Evolutionary conservation across 2,797 vertebrate genomes (phyloP), one percentile per base, ranked within the genome.

Genomic region (Enteromius fasciolatus): DNA sequence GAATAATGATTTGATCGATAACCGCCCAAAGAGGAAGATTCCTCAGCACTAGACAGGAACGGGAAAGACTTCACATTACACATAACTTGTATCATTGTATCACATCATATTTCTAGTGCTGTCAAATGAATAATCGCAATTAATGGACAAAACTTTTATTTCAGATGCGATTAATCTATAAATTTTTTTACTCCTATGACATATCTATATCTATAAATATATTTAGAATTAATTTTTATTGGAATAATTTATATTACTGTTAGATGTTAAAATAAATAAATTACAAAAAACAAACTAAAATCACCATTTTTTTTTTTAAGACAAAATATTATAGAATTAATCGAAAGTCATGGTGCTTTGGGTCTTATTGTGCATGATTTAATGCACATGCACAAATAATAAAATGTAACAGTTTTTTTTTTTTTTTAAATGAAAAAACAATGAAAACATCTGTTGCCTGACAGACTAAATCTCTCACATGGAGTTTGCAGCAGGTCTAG

Each of bases 1-100:
- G 80, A 83, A 76, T 82, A 85, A 89, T 66, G 80, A 68, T 66
- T 83, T 73, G 70, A 89, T 87, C 39, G 78, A 90, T 87, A 84
- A 17, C 36, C 52, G 17, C 28, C 79, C 41, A 48, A 76, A 85
- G 66, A 69, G 76, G 59, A 76, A 1, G 36, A 67, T 46, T 64
- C 18, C 18, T 64, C 33, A 41, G 10, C 0, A 1, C 15, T 28
- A n/a, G n/a, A n/a, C n/a, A n/a, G n/a, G n/a, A n/a, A n/a, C n/a
- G n/a, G n/a, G n/a, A n/a, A 50, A 9, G 10, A 39, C 68, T n/a
- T 50, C 1, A 59, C 36, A 36, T 36, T 36, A 36, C 36, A 36
- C 36, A 31, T 31, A 31, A 31, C n/a, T n/a, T n/a, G n/a, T n/a
- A n/a, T n/a, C n/a, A n/a, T n/a, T n/a, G n/a, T n/a, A n/a, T n/a